A percentile compares a stretch with the other conserved stretches of the same genome.
These are phyloP conservation scores for Lordiphosa mommai DNA, from an alignment of 1,140 invertebrate genomes.

Conservation along the genomic window DNA sequence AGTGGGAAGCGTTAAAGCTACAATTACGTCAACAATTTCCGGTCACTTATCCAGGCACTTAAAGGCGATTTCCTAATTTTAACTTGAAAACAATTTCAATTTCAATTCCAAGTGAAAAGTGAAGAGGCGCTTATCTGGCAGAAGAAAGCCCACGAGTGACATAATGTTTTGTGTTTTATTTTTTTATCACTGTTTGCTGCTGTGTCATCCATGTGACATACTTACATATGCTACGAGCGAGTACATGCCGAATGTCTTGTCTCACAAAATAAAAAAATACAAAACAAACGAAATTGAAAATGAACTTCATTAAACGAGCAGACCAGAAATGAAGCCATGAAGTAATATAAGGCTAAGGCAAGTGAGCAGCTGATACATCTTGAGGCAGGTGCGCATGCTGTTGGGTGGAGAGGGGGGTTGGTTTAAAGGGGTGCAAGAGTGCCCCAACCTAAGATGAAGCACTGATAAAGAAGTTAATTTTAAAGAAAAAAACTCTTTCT, in stretches of 20 bases:
- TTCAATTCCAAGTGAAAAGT: slow-evolving; percentile 62
- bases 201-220: slow-evolving; percentile 10
- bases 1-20: too few species aligned
- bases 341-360: slow-evolving; percentile 14
- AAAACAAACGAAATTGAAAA: slow-evolving; percentile 22
- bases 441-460: too few species aligned
- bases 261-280: not conserved
- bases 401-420: too few species aligned
- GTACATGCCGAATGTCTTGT: not conserved
- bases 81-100: too few species aligned
- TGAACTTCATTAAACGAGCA: slow-evolving; percentile 62
- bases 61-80: not conserved
- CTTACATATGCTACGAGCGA: not conserved
- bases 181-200: slow-evolving; percentile 13
- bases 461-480: too few species aligned
- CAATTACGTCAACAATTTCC: slow-evolving; percentile 49
- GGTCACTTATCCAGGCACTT: slow-evolving; percentile 18
- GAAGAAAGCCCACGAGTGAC: slow-evolving; percentile 30
- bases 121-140: slow-evolving; percentile 8
- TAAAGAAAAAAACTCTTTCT: too few species aligned
- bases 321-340: slow-evolving; percentile 30
- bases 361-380: slow-evolving; percentile 7
- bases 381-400: too few species aligned
- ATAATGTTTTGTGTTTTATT: slow-evolving; percentile 29
- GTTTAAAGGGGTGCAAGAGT: too few species aligned